Evolutionary conservation across 2,113 vertebrate species (phyloP).

Genomic region (Paradoxurus hermaphroditus): DNA sequence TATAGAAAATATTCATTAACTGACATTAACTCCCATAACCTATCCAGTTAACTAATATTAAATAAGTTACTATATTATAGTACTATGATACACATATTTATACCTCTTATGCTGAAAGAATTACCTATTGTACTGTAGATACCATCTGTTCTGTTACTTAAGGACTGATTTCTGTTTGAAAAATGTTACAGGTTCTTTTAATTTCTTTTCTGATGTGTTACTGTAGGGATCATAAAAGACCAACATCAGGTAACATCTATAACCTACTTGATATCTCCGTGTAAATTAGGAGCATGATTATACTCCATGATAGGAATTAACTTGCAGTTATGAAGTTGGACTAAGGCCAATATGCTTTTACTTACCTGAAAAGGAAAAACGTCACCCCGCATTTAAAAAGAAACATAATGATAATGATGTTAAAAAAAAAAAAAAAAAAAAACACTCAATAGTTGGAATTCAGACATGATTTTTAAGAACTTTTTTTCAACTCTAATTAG

Average conservation of each 20-base stretch:
- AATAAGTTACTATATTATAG: neutral
- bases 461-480: neutral
- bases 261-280: neutral
- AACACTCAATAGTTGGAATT: neutral
- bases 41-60: neutral
- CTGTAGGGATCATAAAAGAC: neutral
- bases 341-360: slow-evolving; percentile 10
- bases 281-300: neutral
- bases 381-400: neutral
- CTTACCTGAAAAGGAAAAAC: neutral
- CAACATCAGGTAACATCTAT: neutral
- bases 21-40: neutral
- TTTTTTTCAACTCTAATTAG: slow-evolving; percentile 43
- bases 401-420: neutral
- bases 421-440: neutral
- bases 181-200: neutral
- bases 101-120: neutral
- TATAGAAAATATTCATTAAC: neutral
- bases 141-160: neutral
- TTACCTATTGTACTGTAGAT: neutral
- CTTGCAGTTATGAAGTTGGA: neutral
- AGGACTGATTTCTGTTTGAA: neutral
- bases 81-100: neutral
- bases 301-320: neutral
- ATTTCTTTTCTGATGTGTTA: neutral